Percentiles rank a stretch among this genome's conserved stretches.
Evolutionary conservation across 2,888 invertebrate species (phyloP).

Genomic region (Rhopalosiphum nymphaeae): DNA sequence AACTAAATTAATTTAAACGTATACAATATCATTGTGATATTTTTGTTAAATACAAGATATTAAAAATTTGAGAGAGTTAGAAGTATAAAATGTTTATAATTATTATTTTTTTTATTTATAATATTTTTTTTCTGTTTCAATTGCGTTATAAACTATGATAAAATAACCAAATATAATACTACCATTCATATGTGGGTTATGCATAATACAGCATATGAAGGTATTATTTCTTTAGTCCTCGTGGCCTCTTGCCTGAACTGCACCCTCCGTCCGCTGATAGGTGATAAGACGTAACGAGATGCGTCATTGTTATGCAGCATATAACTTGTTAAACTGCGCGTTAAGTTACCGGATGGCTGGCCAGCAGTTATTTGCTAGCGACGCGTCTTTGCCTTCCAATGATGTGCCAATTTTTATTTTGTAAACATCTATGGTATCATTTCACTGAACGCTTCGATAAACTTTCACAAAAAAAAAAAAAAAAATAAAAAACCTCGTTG

Average conservation of each 20-base stretch:
- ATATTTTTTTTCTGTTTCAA: background rate
- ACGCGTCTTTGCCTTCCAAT: background rate
- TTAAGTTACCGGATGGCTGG: slow-evolving; percentile 1
- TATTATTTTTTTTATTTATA: too few relatives aligned
- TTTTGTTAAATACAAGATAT: background rate
- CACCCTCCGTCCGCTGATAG: background rate
- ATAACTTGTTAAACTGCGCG: background rate
- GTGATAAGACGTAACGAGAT: background rate
- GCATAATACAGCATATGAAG: background rate
- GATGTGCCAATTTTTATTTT: slow-evolving; percentile 13
- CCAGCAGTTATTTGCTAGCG: background rate
- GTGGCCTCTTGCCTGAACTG: background rate
- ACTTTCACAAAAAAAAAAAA: slow-evolving; percentile 8
- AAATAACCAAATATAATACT: background rate
- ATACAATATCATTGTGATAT: background rate
- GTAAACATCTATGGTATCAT: background rate
- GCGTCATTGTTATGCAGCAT: background rate
- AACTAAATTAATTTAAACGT: background rate
- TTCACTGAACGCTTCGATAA: background rate
- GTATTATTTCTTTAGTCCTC: background rate
- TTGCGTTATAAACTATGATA: background rate
- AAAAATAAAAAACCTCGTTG: background rate
- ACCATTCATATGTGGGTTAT: background rate
- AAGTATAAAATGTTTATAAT: background rate
- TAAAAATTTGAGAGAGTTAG: background rate